Base-by-base conservation (phyloP, 2,797 vertebrate species). In the Acanthopagrus latus region DNA sequence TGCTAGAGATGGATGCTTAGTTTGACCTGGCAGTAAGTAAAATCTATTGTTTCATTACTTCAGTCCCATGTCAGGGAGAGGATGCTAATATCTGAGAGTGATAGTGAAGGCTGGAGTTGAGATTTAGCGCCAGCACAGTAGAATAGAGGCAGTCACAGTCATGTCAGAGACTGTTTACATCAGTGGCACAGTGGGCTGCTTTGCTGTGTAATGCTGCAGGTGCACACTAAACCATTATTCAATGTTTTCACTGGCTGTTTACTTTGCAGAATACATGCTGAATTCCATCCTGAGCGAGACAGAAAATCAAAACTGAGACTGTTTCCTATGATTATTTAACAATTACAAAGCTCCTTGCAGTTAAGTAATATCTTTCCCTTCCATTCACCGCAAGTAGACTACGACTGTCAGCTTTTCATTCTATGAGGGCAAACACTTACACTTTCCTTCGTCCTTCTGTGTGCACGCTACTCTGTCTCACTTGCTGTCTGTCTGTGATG, bases 21-120 rank as follows among this genome's bases (percentile, higher is more conserved):
- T 89, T 87, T 86, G 82, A 86, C 80, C 83, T 65, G 88, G 79
- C 91, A 89, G 93, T 93, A 91, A 93, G 93, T 94, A 93, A 78
- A 91, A 91, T 88, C 81, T 90, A 81, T 90, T 91, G 87, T 91
- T 92, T 91, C 77, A 88, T 88, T 88, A 85, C 65, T 79, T 75
- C 58, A 72, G 69, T 83, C 64, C 62, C 60, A 57, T 84, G 80
- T 84, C 76, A 83, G 77, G 41, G 58, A 7, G 76, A 57, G 63
- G 77, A 86, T 89, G 86, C 76, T 91, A 81, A 89, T 88, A 72
- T 89, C 55, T 77, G 76, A 84, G 87, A 90, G 66, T 81, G 81
- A 89, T 82, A 76, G 81, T 74, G 83, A 87, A 74, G 63, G 76
- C 62, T 87, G 60, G 63, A 58, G 73, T 75, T 79, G 54, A 67